phyloP scores from a whole-genome alignment of 2,797 vertebrate genomes.

The Catamblyrhynchus diadema region DNA sequence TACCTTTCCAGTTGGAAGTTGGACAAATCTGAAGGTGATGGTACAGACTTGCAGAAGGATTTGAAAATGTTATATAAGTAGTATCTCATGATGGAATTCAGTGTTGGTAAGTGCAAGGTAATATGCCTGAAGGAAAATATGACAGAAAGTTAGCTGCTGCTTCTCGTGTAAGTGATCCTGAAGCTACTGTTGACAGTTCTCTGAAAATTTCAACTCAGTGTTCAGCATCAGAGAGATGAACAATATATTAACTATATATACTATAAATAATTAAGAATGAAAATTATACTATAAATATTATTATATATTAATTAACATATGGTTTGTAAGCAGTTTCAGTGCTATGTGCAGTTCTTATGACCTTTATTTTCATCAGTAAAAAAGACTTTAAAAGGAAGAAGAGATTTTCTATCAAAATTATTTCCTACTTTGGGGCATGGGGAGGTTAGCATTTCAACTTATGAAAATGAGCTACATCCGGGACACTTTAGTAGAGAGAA shows the following conservation, averaged over 20 bases:
- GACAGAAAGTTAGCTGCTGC: not conserved
- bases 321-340: not conserved
- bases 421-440: not conserved
- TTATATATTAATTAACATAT: not conserved
- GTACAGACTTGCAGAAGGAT: not conserved
- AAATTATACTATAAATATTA: not conserved
- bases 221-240: not conserved
- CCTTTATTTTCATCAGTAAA: not conserved
- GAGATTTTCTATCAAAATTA: not conserved
- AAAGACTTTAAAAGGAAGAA: not conserved
- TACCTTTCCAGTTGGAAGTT: not conserved
- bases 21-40: not conserved
- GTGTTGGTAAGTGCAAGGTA: not conserved
- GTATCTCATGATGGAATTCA: not conserved
- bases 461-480: not conserved
- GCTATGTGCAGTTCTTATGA: not conserved
- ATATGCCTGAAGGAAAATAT: not conserved
- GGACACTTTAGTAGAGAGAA: not conserved
- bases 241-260: not conserved
- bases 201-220: not conserved
- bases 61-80: not conserved
- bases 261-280: too few relatives aligned
- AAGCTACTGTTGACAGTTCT: not conserved
- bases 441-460: not conserved
- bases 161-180: not conserved